Evolutionary conservation across 2,113 vertebrate genomes (phyloP).

Genomic region (Zingel zingel): DNA sequence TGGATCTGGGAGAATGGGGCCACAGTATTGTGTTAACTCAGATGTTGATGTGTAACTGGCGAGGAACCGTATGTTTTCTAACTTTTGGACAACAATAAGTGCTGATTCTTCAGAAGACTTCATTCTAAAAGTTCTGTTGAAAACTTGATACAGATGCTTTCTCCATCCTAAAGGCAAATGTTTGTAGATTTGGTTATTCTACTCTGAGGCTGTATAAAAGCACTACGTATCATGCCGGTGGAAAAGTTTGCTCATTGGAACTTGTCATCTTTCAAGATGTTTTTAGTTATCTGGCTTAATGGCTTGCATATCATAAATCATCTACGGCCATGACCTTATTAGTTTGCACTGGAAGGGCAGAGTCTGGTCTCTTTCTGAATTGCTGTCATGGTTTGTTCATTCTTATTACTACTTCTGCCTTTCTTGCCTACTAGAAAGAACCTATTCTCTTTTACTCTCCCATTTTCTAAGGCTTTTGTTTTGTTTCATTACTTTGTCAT

Average conservation of each 20-base stretch:
- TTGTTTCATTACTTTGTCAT: background rate
- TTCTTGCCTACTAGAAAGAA: background rate
- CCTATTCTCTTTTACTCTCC: no score
- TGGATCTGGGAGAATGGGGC: background rate
- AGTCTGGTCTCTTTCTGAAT: background rate
- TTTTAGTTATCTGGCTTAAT: constrained; percentile 8
- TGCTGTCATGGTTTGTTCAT: background rate
- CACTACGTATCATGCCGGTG: background rate
- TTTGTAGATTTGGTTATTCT: background rate
- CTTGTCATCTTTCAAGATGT: constrained; percentile 4
- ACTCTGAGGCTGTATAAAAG: background rate
- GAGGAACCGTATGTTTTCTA: background rate
- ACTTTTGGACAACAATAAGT: constrained; percentile 17
- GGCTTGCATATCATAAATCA: background rate
- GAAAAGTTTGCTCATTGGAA: constrained; percentile 14
- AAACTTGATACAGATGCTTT: background rate
- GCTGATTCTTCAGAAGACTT: background rate
- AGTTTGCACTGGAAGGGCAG: background rate
- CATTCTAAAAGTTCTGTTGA: background rate
- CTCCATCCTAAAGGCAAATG: background rate
- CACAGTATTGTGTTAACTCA: background rate
- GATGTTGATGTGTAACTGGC: constrained; percentile 52
- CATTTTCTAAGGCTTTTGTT: no score
- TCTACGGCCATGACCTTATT: background rate
- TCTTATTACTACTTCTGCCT: background rate